Conservation (phyloP, 2,888 invertebrate genomes). For the Chrysolina americana region DNA sequence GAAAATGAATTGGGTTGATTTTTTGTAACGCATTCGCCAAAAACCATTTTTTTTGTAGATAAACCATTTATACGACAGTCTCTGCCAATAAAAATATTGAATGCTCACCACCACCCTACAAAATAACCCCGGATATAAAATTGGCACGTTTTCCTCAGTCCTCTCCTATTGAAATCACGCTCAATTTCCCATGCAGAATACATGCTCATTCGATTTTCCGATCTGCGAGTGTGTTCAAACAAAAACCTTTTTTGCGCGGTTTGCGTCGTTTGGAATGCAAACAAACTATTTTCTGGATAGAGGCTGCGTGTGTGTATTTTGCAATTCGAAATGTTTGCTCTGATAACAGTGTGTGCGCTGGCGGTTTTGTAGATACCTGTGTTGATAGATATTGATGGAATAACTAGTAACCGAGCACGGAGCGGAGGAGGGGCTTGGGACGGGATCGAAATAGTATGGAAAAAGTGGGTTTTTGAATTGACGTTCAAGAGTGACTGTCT, state of each 20-base stretch:
- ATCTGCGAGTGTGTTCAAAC: constrained; percentile 27
- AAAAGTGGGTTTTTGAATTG: too few relatives aligned
- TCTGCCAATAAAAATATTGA: too few relatives aligned
- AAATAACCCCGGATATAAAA: neutral
- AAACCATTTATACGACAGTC: too few relatives aligned
- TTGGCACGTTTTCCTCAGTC: neutral
- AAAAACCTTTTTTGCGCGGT: constrained; percentile 32
- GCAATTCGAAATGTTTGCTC: constrained; percentile 40
- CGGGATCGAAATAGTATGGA: too few relatives aligned
- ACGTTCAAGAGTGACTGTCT: too few relatives aligned
- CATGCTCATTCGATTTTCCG: constrained; percentile 4
- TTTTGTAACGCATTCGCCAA: too few relatives aligned
- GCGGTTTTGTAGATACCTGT: neutral
- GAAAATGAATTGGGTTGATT: too few relatives aligned
- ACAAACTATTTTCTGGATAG: constrained; percentile 33
- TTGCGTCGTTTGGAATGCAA: constrained; percentile 24
- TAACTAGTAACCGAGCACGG: too few relatives aligned
- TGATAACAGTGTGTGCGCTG: constrained; percentile 34
- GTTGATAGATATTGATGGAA: constrained; percentile 2
- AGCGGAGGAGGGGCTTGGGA: too few relatives aligned
- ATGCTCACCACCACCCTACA: too few relatives aligned
- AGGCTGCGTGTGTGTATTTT: constrained; percentile 32
- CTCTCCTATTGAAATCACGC: neutral
- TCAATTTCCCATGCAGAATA: constrained; percentile 4
- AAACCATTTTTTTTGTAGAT: too few relatives aligned